Percentiles rank a stretch among this genome's conserved stretches.
Conservation (phyloP, 2,113 vertebrate genomes). For the Platichthys stellatus region DNA sequence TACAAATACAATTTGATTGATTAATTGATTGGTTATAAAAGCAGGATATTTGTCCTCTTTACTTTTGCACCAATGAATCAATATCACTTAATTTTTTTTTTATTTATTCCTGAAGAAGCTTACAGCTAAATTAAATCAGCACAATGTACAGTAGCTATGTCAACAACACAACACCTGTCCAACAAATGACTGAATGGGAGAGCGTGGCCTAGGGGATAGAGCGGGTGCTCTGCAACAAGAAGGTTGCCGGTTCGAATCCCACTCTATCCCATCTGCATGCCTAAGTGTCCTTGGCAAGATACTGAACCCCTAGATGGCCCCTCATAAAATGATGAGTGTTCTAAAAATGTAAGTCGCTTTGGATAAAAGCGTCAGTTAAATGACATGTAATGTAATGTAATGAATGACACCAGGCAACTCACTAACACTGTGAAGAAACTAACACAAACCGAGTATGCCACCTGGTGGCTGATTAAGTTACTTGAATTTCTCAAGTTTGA, state of each 20-base stretch:
- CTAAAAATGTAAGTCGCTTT: no score
- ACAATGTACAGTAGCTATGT: not conserved
- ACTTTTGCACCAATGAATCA: not conserved
- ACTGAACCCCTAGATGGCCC: no score
- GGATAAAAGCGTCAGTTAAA: no score
- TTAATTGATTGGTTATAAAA: not conserved
- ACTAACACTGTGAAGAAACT: not conserved
- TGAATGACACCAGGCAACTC: not conserved
- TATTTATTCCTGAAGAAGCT: not conserved
- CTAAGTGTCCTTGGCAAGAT: no score
- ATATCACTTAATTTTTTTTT: not conserved
- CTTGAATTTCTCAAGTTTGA: not conserved
- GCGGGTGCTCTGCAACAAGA: no score
- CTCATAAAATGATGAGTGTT: no score
- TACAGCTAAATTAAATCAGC: not conserved
- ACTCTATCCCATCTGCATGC: no score
- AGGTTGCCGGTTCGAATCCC: no score
- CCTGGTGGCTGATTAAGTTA: conserved; percentile 57
- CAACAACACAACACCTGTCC: not conserved
- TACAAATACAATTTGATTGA: no score
- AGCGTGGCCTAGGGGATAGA: no score
- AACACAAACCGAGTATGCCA: conserved; percentile 51
- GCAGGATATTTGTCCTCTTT: no score
- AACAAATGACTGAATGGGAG: conserved; percentile 6
- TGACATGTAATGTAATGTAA: no score